phyloP scores from a whole-genome alignment of 2,113 vertebrate genomes.

The Solea solea region DNA sequence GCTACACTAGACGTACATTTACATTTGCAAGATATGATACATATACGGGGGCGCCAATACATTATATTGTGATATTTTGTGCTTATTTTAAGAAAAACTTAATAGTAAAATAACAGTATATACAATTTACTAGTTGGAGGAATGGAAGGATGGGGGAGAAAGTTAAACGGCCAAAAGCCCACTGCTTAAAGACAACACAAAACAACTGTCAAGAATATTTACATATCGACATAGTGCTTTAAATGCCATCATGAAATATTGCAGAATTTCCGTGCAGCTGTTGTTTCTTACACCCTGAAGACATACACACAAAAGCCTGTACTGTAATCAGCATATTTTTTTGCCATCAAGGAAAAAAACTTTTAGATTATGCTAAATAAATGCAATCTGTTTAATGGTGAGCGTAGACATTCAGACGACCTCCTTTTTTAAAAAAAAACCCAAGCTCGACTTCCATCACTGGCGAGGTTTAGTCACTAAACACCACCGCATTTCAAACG shows the following conservation, averaged over 20 bases:
- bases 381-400: slow-evolving; percentile 65
- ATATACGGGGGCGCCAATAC: no score
- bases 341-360: slow-evolving; percentile 60
- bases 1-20: slow-evolving; percentile 44
- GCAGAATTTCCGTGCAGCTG: no score
- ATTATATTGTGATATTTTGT: no score
- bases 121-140: no score
- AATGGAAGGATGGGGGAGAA: no score
- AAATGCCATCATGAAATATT: no score
- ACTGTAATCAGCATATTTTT: slow-evolving; percentile 66
- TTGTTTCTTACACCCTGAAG: not conserved
- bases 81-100: no score
- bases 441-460: slow-evolving; percentile 66
- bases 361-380: slow-evolving; percentile 73
- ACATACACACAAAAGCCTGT: slow-evolving; percentile 11
- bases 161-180: no score
- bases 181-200: no score
- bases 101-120: no score
- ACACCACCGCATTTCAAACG: slow-evolving; percentile 76
- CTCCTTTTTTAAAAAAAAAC: slow-evolving; percentile 47
- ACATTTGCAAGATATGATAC: not conserved
- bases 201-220: no score
- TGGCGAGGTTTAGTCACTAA: slow-evolving; percentile 61
- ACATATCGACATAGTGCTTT: no score
- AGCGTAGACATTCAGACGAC: slow-evolving; percentile 48